A percentile compares a stretch with the other conserved stretches of the same genome.
phyloP scores from a whole-genome alignment of 2,888 invertebrate species.

The Nemotelus nigrinus region DNA sequence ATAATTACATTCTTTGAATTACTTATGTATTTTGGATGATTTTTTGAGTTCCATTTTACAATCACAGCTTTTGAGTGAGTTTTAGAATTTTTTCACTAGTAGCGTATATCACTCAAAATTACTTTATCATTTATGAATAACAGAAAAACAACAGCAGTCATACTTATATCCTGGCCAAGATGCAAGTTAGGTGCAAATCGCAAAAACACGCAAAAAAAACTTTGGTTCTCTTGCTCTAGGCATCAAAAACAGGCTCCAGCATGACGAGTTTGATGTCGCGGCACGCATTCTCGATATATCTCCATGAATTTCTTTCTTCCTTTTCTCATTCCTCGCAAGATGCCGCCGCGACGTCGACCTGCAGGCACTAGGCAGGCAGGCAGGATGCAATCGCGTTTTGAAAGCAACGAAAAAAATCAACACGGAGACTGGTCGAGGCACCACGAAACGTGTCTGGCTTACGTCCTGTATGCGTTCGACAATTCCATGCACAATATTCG shows the following conservation, averaged over 20 bases:
- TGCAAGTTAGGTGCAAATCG: too few relatives aligned
- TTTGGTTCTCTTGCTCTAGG: too few relatives aligned
- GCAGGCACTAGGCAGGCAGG: background rate
- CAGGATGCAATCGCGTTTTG: slow-evolving; percentile 23
- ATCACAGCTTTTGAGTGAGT: too few relatives aligned
- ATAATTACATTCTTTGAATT: too few relatives aligned
- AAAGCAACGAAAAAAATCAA: background rate
- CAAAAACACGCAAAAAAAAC: too few relatives aligned
- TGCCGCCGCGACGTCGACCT: background rate
- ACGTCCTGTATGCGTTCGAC: slow-evolving; percentile 37
- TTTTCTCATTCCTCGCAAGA: slow-evolving; percentile 25
- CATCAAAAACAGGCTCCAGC: background rate
- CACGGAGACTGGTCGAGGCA: slow-evolving; percentile 4
- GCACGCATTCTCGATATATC: slow-evolving; percentile 36
- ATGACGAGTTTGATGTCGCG: background rate
- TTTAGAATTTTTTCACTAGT: too few relatives aligned
- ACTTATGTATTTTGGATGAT: too few relatives aligned
- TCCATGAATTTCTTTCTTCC: slow-evolving; percentile 17
- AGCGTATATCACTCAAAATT: too few relatives aligned
- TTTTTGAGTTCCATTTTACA: too few relatives aligned
- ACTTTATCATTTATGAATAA: too few relatives aligned
- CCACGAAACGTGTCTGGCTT: slow-evolving; percentile 44
- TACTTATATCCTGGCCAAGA: too few relatives aligned
- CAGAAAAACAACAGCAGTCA: too few relatives aligned
- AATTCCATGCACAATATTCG: background rate